phyloP scores from a whole-genome alignment of 2,797 vertebrate genomes.

The Poeciliopsis paucimaculata region DNA sequence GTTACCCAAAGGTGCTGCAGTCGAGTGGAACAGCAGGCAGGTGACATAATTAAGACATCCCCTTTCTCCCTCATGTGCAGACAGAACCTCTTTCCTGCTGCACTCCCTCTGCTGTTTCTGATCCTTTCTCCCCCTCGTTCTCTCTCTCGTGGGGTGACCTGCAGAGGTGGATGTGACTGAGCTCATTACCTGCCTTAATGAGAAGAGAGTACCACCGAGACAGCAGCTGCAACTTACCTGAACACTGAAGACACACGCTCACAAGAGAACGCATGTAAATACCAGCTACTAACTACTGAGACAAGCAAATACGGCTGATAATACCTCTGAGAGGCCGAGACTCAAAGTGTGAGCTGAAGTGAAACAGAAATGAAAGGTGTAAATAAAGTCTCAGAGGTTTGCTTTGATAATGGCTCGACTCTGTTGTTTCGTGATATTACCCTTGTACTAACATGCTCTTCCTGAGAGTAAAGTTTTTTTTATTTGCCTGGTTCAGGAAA shows the following conservation, averaged over 20 bases:
- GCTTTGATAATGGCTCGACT: conserved; percentile 27
- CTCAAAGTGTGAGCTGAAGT: conserved; percentile 34
- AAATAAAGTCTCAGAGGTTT: conserved; percentile 46
- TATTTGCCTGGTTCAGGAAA: conserved; percentile 84
- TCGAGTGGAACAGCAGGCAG: conserved; percentile 61
- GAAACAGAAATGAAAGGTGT: conserved; percentile 34
- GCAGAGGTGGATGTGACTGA: conserved; percentile 75
- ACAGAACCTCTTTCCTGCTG: conserved; percentile 37
- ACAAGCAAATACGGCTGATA: conserved; percentile 65
- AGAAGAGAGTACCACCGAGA: conserved; percentile 77
- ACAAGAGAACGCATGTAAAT: conserved; percentile 58
- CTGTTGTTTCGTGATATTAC: conserved; percentile 80
- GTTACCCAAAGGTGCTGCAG: conserved; percentile 69
- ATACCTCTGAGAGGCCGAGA: conserved; percentile 50
- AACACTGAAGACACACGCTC: conserved; percentile 43
- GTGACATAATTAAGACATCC: conserved; percentile 75
- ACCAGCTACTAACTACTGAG: conserved; percentile 60
- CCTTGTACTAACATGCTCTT: conserved; percentile 80
- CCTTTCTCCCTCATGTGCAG: conserved; percentile 50
- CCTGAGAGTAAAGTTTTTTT: conserved; percentile 77
- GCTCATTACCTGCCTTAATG: conserved; percentile 80
- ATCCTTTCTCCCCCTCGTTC: conserved; percentile 45
- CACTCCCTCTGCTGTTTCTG: conserved; percentile 59
- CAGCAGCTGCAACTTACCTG: conserved; percentile 72
- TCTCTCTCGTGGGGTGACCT: conserved; percentile 74